Evolutionary conservation across 2,888 invertebrate species (phyloP).

Genomic region (Lissonota sp.): DNA sequence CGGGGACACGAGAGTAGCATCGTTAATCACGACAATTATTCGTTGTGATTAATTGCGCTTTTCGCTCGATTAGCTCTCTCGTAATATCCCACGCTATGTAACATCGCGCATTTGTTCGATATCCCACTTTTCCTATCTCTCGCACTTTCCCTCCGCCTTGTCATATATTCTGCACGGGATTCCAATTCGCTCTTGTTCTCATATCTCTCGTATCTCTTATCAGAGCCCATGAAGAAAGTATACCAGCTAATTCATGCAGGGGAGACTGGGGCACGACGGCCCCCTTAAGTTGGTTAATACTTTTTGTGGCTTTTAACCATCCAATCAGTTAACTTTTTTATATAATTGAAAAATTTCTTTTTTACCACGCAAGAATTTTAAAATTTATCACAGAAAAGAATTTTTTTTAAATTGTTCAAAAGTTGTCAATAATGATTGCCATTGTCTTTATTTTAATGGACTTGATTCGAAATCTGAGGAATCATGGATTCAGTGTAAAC

Average conservation of each 20-base stretch:
- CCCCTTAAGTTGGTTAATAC: no score
- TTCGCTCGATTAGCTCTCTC: slow-evolving; percentile 77
- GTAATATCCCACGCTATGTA: slow-evolving; percentile 53
- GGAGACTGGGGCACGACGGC: no score
- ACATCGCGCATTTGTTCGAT: not conserved
- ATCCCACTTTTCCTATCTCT: slow-evolving; percentile 47
- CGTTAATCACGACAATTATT: slow-evolving; percentile 79
- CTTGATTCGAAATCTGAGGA: no score
- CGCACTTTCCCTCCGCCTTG: slow-evolving; percentile 16
- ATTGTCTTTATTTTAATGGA: no score
- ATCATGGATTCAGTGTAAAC: no score
- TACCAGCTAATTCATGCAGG: slow-evolving; percentile 6
- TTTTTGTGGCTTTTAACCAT: no score
- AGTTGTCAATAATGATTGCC: no score
- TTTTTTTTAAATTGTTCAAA: no score
- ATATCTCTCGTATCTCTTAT: slow-evolving; percentile 39
- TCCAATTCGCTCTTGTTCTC: slow-evolving; percentile 54
- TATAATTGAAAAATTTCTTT: no score
- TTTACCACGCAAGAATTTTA: no score
- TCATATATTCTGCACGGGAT: slow-evolving; percentile 1
- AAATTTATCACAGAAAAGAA: no score
- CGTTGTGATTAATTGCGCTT: slow-evolving; percentile 80
- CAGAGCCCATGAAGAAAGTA: not conserved
- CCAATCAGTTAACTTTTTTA: no score
- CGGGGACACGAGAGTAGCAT: slow-evolving; percentile 69